Base-by-base conservation (phyloP, 2,888 invertebrate genomes). In the Endotricha flammealis region DNA sequence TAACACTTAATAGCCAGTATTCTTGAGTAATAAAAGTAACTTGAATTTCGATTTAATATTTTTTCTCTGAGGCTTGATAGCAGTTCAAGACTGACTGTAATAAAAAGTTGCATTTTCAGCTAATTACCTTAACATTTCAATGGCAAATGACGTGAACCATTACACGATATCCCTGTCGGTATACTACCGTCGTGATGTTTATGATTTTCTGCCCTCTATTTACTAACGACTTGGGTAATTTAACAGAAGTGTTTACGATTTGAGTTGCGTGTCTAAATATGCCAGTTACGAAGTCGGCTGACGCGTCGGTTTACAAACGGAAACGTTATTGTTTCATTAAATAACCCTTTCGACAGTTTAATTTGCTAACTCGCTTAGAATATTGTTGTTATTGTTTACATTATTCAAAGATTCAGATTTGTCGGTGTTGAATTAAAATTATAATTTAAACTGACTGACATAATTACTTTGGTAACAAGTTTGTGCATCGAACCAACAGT, bases 161-260 rank as follows among this genome's bases (percentile, higher is more conserved):
- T 34, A 24, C 23, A 16, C 16, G 16, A 16, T 16, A 16, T 16
- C 16, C 16, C 30, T 40, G 20, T 20, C 24, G 10, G 12, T 17
- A 22, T 39, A 46, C 37, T 17, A 39, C 43, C 42, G 43, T 44
- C 46, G 44, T 39, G 38, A 29, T 9, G 37, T 47, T 42, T 47
- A 42, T 42, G 47, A 42, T 39, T 29, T 29, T 30, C n/a, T 40
- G 20, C 41, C 47, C 41, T 44, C 47, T 41, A 45, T 46, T 53
- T 39, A 38, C 50, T 60, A 58, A 59, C 55, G 51, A 53, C 48
- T 57, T 58, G 50, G 42, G 46, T 38, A 49, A 48, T 56, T 57
- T 57, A 50, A 51, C 13, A 35, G 40, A 48, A 48, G 46, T 40
- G 48, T 55, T 53, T 53, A 53, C 39, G 46, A 49, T 54, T 37